Evolutionary conservation across 2,888 invertebrate genomes (phyloP).

Genomic region (Leptopilina drosophilae): DNA sequence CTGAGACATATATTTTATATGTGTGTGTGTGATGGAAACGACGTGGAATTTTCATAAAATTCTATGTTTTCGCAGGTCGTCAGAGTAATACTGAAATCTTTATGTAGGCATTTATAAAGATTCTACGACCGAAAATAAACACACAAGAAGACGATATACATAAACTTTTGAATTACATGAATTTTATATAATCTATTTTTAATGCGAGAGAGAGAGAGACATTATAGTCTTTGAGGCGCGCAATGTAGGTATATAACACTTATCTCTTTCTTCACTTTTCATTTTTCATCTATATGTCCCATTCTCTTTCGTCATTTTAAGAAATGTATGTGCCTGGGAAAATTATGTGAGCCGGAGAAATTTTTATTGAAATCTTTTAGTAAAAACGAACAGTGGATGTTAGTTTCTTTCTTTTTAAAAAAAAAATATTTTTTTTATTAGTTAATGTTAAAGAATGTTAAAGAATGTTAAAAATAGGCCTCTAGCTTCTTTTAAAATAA

Average conservation of each 20-base stretch:
- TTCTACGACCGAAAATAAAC: constrained; percentile 2
- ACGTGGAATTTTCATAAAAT: constrained; percentile 25
- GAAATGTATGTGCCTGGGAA: neutral
- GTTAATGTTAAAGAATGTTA: too few species aligned
- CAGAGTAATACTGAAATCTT: neutral
- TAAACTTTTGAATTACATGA: constrained; percentile 12
- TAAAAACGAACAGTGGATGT: too few species aligned
- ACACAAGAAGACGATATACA: neutral
- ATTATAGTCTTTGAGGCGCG: neutral
- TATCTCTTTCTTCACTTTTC: neutral
- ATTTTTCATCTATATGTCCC: neutral
- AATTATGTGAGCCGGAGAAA: neutral
- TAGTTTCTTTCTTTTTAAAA: too few species aligned
- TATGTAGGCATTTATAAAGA: neutral
- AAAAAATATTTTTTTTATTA: too few species aligned
- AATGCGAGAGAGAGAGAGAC: neutral
- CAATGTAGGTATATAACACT: neutral
- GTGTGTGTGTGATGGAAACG: neutral
- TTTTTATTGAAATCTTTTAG: neutral
- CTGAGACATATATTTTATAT: neutral
- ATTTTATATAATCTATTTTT: constrained; percentile 27
- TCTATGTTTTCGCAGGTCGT: constrained; percentile 1
- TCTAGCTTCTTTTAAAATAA: too few species aligned
- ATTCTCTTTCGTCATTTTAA: neutral
- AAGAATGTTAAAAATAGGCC: too few species aligned